Base-by-base conservation (phyloP, 92 coral and sea anemone genomes). In the Pocillopora grandis region DNA sequence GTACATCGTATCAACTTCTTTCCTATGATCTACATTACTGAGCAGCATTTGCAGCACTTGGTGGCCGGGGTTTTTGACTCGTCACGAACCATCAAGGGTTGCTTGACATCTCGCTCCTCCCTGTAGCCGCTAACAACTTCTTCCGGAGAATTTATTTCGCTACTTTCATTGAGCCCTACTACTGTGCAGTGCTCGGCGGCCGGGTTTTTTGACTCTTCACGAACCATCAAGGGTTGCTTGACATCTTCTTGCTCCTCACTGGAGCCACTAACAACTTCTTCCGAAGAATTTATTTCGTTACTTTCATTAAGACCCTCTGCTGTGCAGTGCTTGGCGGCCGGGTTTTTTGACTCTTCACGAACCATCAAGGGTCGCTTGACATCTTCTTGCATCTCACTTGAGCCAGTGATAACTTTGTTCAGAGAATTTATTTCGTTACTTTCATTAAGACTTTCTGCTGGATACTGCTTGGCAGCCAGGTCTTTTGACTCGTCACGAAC, bases 291-390 rank as follows among this genome's bases (percentile, higher is more conserved):
- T 56, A 81, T n/a, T 7, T 81, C 85, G 15, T 37, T 66, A 10
- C 58, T 70, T 2, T 12, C 17, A 37, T 76, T 76, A 13, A 61
- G 60, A 42, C 69, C 15, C 19, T 76, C 80, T 63, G 80, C 80
- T 76, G 31, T 27, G 31, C 31, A 27, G 31, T 27, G 31, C 31
- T 27, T 1, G 31, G 31, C 1, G 31, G 31, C 31, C 31, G 31
- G 31, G 31, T 27, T 27, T 27, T 27, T 27, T 27, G 31, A 27
- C 31, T 0, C 31, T 27, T 27, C 17, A 20, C 14, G 33, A 67
- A 33, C 52, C 73, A 69, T 69, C 55, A 69, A 69, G 9, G 73
- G 73, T 6, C 85, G 58, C 21, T 11, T 17, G 58, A 12, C 18
- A 14, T 27, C 37, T 23, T 16, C 19, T 5, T 18, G 13, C 5